A percentile compares a stretch with the other conserved stretches of the same genome.
Evolutionary conservation across 2,888 invertebrate species (phyloP).

Genomic region (Oxytorus armatus): DNA sequence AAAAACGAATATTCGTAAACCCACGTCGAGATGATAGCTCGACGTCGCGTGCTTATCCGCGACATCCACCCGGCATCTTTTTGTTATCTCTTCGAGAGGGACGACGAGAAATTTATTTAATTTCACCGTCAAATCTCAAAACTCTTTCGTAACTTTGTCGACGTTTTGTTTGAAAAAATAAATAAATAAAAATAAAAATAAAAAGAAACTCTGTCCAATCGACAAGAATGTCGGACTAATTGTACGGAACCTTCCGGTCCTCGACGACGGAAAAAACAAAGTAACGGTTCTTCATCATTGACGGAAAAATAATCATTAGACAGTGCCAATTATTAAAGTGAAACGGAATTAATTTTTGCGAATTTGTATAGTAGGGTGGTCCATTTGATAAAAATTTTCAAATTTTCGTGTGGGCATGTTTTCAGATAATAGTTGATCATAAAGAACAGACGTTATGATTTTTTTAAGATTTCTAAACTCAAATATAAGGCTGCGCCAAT

Average conservation of each 20-base stretch:
- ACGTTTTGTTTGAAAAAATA: no score
- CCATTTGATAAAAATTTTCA: no score
- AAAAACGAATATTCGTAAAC: conserved; percentile 50
- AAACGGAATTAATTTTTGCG: no score
- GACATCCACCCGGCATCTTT: conserved; percentile 12
- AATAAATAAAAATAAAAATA: no score
- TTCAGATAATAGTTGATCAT: no score
- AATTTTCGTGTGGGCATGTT: no score
- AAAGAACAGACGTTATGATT: no score
- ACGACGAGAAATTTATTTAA: conserved; percentile 27
- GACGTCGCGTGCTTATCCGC: conserved; percentile 45
- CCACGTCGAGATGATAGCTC: conserved; percentile 61
- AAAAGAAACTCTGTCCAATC: conserved; percentile 2
- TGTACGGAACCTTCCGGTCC: no score
- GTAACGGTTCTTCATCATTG: not conserved
- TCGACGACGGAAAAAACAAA: no score
- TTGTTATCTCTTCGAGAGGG: conserved; percentile 4
- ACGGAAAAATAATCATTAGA: not conserved
- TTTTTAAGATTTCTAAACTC: no score
- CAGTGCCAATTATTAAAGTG: not conserved
- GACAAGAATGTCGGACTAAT: not conserved
- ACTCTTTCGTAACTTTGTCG: conserved; percentile 6
- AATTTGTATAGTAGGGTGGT: no score
- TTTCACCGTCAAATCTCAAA: conserved; percentile 21
- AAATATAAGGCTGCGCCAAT: no score